Evolutionary conservation across 2,113 vertebrate species (phyloP).

Genomic region (Hipposideros armiger): DNA sequence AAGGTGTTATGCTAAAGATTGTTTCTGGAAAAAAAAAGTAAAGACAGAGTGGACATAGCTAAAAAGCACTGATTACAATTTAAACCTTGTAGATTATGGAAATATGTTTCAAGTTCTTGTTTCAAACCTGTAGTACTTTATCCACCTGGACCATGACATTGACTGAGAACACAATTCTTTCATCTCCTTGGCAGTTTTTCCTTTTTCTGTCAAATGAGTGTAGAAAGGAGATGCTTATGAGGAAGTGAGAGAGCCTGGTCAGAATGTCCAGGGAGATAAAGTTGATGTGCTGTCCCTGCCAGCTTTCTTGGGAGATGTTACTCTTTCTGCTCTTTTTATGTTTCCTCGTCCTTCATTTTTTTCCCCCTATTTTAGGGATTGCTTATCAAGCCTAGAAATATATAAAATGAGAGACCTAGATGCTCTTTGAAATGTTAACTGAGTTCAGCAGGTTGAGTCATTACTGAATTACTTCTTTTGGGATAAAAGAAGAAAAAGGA

Average conservation of each 20-base stretch:
- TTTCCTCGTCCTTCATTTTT: neutral
- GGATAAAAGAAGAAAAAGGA: neutral
- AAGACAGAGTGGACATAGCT: neutral
- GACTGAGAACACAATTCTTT: neutral
- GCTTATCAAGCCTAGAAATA: neutral
- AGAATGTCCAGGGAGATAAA: neutral
- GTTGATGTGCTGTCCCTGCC: neutral
- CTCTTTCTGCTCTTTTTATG: constrained; percentile 1
- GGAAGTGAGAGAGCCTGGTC: neutral
- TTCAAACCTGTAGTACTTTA: neutral
- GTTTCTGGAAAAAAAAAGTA: neutral
- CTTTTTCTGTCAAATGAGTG: constrained; percentile 23
- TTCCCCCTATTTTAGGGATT: neutral
- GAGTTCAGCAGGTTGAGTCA: neutral
- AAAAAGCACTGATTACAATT: neutral
- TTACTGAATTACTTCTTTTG: neutral
- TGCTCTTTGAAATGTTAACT: constrained; percentile 20
- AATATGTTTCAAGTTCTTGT: neutral
- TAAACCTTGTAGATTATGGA: constrained; percentile 37
- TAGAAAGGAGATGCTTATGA: neutral
- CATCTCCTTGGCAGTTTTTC: neutral
- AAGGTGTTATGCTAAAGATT: neutral
- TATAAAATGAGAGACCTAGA: neutral
- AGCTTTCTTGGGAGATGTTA: constrained; percentile 40
- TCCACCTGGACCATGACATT: neutral